Base-by-base conservation (phyloP, 2,113 vertebrate genomes). In the Sula dactylatra region DNA sequence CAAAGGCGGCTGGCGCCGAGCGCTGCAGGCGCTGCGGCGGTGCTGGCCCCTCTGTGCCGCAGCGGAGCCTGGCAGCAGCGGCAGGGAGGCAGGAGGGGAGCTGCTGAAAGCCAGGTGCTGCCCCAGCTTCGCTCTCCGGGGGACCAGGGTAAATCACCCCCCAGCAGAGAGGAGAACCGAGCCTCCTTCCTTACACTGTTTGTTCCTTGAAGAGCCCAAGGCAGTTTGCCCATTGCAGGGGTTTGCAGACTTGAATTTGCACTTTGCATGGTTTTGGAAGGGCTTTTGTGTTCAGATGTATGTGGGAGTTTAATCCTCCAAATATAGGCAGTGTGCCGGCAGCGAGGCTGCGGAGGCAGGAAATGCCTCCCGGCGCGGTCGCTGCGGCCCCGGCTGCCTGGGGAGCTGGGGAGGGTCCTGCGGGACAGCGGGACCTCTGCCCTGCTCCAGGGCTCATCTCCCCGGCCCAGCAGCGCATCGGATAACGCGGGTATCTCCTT, bases 401-500 rank as follows among this genome's bases (percentile, higher is more conserved):
- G 21, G 24, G 18, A 62, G 18, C 69, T 77, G 64, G 21, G 42
- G 45, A 16, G 27, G 11, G 18, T 80, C 59, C 69, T 31, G 18
- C 4, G 21, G 56, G 52, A 32, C 20, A 4, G 34, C 1, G 17
- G n/a, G 44, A 70, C 65, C 52, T 22, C 44, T 32, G 42, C 32
- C 42, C 40, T 8, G 4, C 52, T 13, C 25, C 44, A 11, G 38
- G 36, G 25, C 36, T 59, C 18, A 13, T 34, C 36, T 58, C 17
- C 47, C 13, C 0, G 1, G 26, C 56, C 66, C 26, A 4, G n/a
- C 2, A 7, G 10, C 32, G 29, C 20, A 8, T 38, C 21, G 7
- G 7, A 1, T 25, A 20, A 13, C 26, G 3, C 0, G 0, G 49
- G 8, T 15, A 1, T 42, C 56, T 84, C 71, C 61, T 45, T 65